These are phyloP conservation scores for Protodeltote pygarga DNA, from an alignment of 2,888 invertebrate species.

Conservation along the genomic window DNA sequence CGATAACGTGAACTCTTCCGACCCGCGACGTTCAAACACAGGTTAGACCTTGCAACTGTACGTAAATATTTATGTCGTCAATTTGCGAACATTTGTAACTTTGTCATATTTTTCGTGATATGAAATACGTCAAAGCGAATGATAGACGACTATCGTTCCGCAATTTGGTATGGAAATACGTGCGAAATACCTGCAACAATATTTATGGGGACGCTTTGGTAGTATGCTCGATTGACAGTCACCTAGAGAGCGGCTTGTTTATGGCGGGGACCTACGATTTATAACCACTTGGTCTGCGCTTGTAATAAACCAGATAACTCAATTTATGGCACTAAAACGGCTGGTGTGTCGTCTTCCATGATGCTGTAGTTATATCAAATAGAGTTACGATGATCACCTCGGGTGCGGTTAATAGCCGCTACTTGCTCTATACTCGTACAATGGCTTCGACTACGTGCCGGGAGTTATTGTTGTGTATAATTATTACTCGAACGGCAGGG, in stretches of 20 bases:
- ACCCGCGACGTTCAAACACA: conserved; percentile 29
- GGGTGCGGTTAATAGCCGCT: conserved; percentile 52
- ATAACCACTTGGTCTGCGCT: conserved; percentile 66
- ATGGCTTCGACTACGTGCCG: conserved; percentile 6
- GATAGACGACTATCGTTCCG: conserved; percentile 68
- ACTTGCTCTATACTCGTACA: conserved; percentile 19
- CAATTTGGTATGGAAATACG: conserved; percentile 66
- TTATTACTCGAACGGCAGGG: conserved; percentile 6
- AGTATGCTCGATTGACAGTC: conserved; percentile 68
- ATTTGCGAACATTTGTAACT: conserved; percentile 67
- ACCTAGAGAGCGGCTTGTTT: conserved; percentile 68
- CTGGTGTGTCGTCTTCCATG: conserved; percentile 60
- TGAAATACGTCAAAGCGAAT: conserved; percentile 69
- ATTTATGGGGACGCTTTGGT: conserved; percentile 57
- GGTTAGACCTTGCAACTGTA: conserved; percentile 27
- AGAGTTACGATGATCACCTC: conserved; percentile 64
- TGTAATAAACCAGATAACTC: conserved; percentile 77
- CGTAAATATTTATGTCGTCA: conserved; percentile 53
- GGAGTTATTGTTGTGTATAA: conserved; percentile 31
- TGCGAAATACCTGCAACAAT: conserved; percentile 63
- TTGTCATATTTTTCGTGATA: conserved; percentile 62
- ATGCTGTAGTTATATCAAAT: conserved; percentile 64
- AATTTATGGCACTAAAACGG: conserved; percentile 70
- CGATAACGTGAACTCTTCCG: conserved; percentile 22
- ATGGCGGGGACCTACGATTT: conserved; percentile 63